Conservation (phyloP, 2,888 invertebrate genomes). For the Seladonia tumulorum region DNA sequence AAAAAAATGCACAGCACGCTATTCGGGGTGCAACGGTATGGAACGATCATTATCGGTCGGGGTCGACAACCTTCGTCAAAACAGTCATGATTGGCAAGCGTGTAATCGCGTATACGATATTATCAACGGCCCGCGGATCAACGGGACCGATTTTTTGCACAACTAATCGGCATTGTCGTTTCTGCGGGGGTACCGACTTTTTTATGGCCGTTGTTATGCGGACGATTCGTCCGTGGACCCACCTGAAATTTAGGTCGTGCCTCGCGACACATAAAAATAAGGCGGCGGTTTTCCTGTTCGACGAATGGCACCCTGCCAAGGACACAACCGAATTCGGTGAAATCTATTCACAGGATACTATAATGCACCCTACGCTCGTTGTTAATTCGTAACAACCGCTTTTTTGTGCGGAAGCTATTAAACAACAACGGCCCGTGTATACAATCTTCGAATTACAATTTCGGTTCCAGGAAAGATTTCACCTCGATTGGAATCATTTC, state of each 20-base stretch:
- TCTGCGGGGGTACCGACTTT: conserved; percentile 24
- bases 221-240: conserved; percentile 14
- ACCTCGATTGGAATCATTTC: not conserved
- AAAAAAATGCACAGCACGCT: not conserved
- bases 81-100: conserved; percentile 28
- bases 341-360: conserved; percentile 10
- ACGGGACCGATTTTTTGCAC: conserved; percentile 26
- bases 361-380: not conserved
- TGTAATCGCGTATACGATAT: conserved; percentile 34
- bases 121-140: not conserved
- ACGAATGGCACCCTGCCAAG: conserved; percentile 43
- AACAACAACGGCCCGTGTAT: not conserved
- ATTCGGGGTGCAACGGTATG: not conserved
- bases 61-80: conserved; percentile 50
- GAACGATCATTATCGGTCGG: conserved; percentile 21
- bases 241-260: conserved; percentile 38
- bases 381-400: not conserved
- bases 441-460: not conserved
- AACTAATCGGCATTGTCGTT: conserved; percentile 41
- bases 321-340: conserved; percentile 8
- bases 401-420: not conserved
- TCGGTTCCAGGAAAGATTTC: not conserved
- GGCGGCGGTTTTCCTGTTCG: conserved; percentile 4
- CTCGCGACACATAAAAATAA: conserved; percentile 42
- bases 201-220: conserved; percentile 8